Conservation (phyloP, 2,113 vertebrate genomes). For the Centropus bengalensis region DNA sequence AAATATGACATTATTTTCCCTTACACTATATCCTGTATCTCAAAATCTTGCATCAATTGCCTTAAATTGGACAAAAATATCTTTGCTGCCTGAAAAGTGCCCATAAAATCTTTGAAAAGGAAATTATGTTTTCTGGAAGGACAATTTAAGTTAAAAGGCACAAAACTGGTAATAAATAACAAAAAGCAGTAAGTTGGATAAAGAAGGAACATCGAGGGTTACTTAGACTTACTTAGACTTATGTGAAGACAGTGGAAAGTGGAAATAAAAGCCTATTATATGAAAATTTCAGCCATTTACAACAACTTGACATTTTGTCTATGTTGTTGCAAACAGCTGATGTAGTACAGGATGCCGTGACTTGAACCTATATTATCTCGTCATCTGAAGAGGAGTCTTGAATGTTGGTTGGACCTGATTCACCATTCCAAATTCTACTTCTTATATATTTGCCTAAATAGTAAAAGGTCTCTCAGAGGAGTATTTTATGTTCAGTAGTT, state of each 20-base stretch:
- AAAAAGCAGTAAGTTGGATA: not conserved
- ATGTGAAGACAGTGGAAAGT: not conserved
- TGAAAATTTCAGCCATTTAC: conserved; percentile 9
- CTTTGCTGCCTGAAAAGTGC: not conserved
- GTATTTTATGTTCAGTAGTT: not conserved
- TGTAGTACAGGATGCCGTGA: not conserved
- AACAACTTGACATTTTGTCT: not conserved
- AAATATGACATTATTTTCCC: not conserved
- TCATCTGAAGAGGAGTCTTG: not conserved
- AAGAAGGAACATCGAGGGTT: not conserved
- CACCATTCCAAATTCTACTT: not conserved
- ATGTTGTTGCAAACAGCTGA: not conserved
- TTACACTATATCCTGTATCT: not conserved
- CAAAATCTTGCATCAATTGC: not conserved
- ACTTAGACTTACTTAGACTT: no score
- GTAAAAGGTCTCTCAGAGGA: not conserved
- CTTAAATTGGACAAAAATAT: conserved; percentile 1
- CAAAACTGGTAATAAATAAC: not conserved
- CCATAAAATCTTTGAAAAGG: conserved; percentile 21
- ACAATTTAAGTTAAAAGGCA: conserved; percentile 1
- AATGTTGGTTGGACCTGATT: not conserved
- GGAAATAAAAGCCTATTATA: not conserved
- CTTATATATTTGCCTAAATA: not conserved
- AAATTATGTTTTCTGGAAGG: conserved; percentile 12
- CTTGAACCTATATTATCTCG: not conserved